These are phyloP conservation scores for Ellobius talpinus DNA, from an alignment of 2,113 vertebrate genomes.

Conservation along the genomic window DNA sequence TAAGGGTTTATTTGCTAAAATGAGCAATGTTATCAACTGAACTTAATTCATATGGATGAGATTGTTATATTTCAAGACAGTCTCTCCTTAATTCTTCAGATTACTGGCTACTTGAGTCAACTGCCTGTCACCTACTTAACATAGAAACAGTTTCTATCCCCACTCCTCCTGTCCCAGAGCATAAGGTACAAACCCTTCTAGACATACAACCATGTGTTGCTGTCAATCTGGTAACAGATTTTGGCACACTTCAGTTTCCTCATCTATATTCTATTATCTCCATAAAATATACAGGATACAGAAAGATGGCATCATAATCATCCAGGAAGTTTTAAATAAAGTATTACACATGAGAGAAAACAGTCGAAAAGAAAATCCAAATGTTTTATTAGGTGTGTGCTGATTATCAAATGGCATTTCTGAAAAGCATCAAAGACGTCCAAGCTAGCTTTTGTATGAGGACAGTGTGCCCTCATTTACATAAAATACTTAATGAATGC, in stretches of 20 bases:
- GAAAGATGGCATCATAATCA: constrained; percentile 8
- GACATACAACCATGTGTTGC: not conserved
- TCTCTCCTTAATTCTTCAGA: constrained; percentile 52
- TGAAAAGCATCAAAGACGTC: constrained; percentile 10
- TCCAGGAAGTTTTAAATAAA: constrained; percentile 49
- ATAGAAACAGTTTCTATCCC: constrained; percentile 5
- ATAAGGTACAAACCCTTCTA: not conserved
- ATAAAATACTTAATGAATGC: not conserved
- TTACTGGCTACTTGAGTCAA: constrained; percentile 46
- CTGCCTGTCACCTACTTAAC: constrained; percentile 39
- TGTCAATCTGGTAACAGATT: constrained; percentile 16
- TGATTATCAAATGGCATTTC: constrained; percentile 41
- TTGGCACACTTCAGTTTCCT: not conserved
- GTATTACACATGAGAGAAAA: not conserved
- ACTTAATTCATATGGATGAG: constrained; percentile 53
- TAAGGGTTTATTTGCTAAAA: constrained; percentile 60
- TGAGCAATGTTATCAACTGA: constrained; percentile 45
- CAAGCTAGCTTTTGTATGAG: constrained; percentile 2
- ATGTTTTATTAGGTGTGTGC: constrained; percentile 1
- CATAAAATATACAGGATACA: constrained; percentile 8
- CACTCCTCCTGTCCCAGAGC: not conserved
- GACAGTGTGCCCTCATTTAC: not conserved
- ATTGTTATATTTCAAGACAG: constrained; percentile 36
- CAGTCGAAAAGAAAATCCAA: not conserved
- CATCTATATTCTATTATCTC: not conserved